phyloP scores from a whole-genome alignment of 2,113 vertebrate genomes.

The Notiomystis cincta region DNA sequence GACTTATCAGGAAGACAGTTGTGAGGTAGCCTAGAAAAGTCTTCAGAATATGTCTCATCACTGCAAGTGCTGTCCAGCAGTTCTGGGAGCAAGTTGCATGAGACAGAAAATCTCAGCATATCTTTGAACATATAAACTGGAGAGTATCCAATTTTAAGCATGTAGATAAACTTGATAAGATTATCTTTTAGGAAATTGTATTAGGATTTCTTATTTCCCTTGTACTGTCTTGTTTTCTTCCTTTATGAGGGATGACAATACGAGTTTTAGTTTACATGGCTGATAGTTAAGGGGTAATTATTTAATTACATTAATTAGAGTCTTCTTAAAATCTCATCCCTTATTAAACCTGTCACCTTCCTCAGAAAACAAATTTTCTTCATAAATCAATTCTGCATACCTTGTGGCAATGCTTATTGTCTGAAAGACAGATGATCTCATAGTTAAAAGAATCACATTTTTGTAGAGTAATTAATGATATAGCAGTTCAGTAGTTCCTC shows the following conservation, averaged over 20 bases:
- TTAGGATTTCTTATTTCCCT: not conserved
- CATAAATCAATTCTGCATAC: not conserved
- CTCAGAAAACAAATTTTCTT: not conserved
- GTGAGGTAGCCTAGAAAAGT: not conserved
- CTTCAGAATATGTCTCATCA: not conserved
- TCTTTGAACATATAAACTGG: not conserved
- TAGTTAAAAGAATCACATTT: not conserved
- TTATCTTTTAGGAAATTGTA: not conserved
- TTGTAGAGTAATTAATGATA: constrained; percentile 15
- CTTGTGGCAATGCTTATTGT: not conserved
- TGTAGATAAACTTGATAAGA: not conserved
- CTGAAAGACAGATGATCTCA: not conserved
- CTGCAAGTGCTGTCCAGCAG: not conserved
- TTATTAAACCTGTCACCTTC: constrained; percentile 1
- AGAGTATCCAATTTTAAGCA: not conserved
- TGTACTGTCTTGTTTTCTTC: not conserved
- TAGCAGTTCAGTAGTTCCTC: not conserved
- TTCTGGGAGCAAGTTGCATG: not conserved
- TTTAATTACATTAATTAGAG: constrained; percentile 13
- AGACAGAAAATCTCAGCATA: not conserved
- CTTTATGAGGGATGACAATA: not conserved
- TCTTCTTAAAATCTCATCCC: not conserved
- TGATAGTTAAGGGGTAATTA: not conserved
- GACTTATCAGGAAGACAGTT: not conserved
- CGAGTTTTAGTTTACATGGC: not conserved